These are phyloP conservation scores for Trichogramma pretiosum DNA, from an alignment of 1,140 invertebrate species.

Conservation along the genomic window DNA sequence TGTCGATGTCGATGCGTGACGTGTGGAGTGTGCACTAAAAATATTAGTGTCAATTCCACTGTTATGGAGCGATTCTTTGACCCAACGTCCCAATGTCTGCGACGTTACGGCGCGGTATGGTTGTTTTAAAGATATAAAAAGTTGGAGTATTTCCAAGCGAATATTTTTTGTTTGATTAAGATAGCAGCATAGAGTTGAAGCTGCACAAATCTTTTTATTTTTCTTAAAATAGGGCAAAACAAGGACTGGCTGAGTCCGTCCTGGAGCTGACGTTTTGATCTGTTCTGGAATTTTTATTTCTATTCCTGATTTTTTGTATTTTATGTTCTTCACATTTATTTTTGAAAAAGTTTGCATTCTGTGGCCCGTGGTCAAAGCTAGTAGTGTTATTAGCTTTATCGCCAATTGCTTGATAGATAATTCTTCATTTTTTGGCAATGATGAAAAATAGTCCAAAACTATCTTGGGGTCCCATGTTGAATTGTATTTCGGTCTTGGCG, in stretches of 20 bases:
- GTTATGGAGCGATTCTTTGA: background rate
- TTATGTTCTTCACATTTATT: background rate
- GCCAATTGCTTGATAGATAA: background rate
- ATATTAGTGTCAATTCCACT: background rate
- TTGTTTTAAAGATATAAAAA: background rate
- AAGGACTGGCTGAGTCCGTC: background rate
- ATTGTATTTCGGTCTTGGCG: slow-evolving; percentile 19
- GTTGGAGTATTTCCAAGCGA: background rate
- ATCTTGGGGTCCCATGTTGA: slow-evolving; percentile 22
- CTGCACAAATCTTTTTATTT: background rate
- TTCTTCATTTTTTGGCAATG: background rate
- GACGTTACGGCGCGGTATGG: background rate
- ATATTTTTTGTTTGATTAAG: background rate
- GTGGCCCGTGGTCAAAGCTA: background rate
- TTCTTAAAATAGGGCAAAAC: background rate
- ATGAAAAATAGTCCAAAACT: background rate
- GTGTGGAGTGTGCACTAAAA: no score
- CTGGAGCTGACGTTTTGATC: background rate
- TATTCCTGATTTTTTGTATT: background rate
- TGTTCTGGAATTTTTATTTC: slow-evolving; percentile 1
- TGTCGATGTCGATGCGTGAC: no score
- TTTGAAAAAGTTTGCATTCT: background rate
- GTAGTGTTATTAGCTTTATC: background rate
- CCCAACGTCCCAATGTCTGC: background rate
- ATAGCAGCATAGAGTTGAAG: background rate